These are phyloP conservation scores for Otolemur garnettii DNA, from an alignment of 2,113 vertebrate genomes.

Conservation along the genomic window DNA sequence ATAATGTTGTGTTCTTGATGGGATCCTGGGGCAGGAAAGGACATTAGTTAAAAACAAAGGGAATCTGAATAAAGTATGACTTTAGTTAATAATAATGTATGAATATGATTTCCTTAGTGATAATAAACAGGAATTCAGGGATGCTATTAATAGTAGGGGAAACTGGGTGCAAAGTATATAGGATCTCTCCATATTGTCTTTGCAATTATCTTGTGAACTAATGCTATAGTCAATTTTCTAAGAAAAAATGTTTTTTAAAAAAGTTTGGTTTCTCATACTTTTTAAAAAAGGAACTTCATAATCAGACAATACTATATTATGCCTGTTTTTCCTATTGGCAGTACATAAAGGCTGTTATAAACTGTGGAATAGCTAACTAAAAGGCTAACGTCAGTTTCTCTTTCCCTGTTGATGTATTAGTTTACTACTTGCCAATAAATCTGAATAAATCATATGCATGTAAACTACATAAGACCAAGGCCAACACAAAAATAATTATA, in stretches of 20 bases:
- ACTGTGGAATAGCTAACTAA: not conserved
- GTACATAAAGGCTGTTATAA: not conserved
- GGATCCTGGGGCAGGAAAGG: not conserved
- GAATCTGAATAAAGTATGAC: not conserved
- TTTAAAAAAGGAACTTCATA: not conserved
- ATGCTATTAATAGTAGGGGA: not conserved
- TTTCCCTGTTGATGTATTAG: not conserved
- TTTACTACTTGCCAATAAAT: not conserved
- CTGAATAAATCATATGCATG: not conserved
- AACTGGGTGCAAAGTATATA: too few relatives aligned
- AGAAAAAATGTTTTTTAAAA: not conserved
- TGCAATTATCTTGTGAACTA: not conserved
- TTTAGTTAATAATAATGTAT: not conserved
- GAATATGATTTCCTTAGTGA: not conserved
- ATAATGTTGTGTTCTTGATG: not conserved
- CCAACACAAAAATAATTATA: not conserved
- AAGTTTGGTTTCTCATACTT: not conserved
- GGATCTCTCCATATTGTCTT: not conserved
- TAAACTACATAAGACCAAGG: not conserved
- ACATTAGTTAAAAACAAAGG: not conserved
- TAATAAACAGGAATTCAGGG: too few relatives aligned
- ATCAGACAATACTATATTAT: too few relatives aligned
- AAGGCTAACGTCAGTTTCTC: not conserved
- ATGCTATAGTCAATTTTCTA: not conserved
- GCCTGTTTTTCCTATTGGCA: not conserved